Conservation (phyloP, 1,140 invertebrate species). For the Eufriesea mexicana region DNA sequence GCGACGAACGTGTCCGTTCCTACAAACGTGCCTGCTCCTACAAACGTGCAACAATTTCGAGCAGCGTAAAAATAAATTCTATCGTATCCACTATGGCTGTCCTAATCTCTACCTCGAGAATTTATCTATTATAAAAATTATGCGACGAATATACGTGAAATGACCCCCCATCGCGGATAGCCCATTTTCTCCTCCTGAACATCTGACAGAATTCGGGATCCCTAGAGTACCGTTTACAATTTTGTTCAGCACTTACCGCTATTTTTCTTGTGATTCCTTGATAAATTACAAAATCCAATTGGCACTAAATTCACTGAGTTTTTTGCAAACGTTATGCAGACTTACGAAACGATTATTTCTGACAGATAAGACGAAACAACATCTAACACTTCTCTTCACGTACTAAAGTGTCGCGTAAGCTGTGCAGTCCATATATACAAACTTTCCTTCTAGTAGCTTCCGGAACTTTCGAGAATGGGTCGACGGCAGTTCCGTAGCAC, state of each 20-base stretch:
- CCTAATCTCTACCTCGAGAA: neutral
- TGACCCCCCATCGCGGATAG: neutral
- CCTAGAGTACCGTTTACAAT: neutral
- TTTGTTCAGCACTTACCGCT: constrained; percentile 40
- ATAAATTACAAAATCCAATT: constrained; percentile 42
- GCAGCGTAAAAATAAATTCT: constrained; percentile 67
- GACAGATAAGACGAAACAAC: constrained; percentile 40
- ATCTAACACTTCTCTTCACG: constrained; percentile 65
- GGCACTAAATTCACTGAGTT: constrained; percentile 36
- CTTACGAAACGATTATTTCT: constrained; percentile 9
- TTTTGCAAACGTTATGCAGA: neutral
- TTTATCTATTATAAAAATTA: constrained; percentile 1
- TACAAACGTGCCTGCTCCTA: constrained; percentile 50
- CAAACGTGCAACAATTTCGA: constrained; percentile 44
- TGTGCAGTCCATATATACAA: constrained; percentile 75
- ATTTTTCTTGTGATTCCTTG: neutral
- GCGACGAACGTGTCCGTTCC: constrained; percentile 56
- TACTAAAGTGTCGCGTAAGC: constrained; percentile 76
- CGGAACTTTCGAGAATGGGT: constrained; percentile 79
- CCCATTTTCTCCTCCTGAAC: constrained; percentile 35
- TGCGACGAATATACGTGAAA: constrained; percentile 3
- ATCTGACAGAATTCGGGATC: constrained; percentile 34
- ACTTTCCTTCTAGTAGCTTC: constrained; percentile 75
- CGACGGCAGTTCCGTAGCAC: constrained; percentile 60
- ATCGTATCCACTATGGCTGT: constrained; percentile 3